These are phyloP conservation scores for Tenthredo scrophulariae DNA, from an alignment of 2,888 invertebrate genomes.

Conservation along the genomic window DNA sequence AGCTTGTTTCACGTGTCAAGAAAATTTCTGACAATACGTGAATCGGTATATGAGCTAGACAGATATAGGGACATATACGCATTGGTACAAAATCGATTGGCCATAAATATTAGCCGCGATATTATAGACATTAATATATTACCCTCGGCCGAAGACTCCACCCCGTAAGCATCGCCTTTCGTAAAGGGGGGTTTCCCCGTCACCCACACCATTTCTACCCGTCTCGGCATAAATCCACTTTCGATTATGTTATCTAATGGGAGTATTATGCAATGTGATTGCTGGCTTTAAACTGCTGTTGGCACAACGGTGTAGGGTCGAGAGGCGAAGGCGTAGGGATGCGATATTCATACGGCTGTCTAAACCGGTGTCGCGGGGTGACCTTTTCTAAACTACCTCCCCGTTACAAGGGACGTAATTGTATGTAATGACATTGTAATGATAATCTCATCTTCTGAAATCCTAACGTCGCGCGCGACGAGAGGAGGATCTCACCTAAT, in stretches of 20 bases:
- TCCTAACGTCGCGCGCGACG: neutral
- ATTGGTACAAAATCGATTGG: conserved; percentile 32
- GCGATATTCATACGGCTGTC: conserved; percentile 54
- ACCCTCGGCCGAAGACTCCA: conserved; percentile 60
- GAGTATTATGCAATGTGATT: conserved; percentile 76
- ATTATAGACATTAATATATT: conserved; percentile 48
- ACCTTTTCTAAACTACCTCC: conserved; percentile 45
- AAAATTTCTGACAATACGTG: conserved; percentile 1
- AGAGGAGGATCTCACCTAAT: neutral
- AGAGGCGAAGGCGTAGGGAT: conserved; percentile 27
- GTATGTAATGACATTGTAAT: conserved; percentile 63
- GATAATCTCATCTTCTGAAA: conserved; percentile 57
- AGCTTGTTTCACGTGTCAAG: neutral
- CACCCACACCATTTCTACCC: conserved; percentile 54
- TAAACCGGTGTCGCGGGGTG: conserved; percentile 50
- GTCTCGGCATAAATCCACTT: conserved; percentile 74
- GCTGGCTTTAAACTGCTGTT: conserved; percentile 73
- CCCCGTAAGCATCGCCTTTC: conserved; percentile 42
- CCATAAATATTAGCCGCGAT: conserved; percentile 41
- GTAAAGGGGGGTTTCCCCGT: conserved; percentile 37
- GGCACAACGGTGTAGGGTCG: conserved; percentile 57
- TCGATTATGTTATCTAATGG: conserved; percentile 77
- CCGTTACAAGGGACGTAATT: conserved; percentile 59
- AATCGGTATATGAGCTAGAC: neutral
- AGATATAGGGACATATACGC: neutral